These are phyloP conservation scores for Zonotrichia leucophrys DNA, from an alignment of 2,113 vertebrate species.

Conservation along the genomic window DNA sequence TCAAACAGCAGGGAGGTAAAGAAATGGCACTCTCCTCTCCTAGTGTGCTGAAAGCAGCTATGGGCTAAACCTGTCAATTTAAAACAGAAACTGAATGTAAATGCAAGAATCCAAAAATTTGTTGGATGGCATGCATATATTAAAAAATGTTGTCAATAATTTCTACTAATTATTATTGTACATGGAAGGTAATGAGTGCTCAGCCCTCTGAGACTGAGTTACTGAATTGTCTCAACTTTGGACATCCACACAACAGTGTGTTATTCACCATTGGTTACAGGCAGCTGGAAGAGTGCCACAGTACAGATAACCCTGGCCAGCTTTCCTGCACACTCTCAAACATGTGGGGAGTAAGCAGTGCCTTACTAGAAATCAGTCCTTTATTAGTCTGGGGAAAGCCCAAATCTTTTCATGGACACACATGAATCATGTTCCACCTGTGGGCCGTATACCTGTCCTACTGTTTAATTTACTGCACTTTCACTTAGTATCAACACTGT, in stretches of 20 bases:
- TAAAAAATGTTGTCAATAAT: neutral
- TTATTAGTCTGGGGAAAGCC: neutral
- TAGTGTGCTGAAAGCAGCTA: neutral
- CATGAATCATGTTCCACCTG: neutral
- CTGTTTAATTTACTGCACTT: neutral
- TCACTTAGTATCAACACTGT: neutral
- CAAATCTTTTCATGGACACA: neutral
- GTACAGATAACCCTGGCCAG: neutral
- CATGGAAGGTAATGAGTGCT: neutral
- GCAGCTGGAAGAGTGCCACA: neutral
- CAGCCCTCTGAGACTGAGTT: neutral
- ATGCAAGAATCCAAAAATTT: neutral
- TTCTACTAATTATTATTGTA: neutral
- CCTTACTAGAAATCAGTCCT: neutral
- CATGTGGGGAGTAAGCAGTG: accelerated
- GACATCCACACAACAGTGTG: neutral
- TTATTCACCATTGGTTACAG: neutral
- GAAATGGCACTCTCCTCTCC: neutral
- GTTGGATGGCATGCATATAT: neutral
- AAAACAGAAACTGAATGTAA: neutral
- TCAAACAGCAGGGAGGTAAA: neutral
- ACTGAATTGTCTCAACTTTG: neutral
- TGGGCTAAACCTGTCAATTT: neutral
- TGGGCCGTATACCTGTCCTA: neutral
- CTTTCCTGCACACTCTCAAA: neutral